phyloP scores from a whole-genome alignment of 2,888 invertebrate species.

The Ophion costatus region DNA sequence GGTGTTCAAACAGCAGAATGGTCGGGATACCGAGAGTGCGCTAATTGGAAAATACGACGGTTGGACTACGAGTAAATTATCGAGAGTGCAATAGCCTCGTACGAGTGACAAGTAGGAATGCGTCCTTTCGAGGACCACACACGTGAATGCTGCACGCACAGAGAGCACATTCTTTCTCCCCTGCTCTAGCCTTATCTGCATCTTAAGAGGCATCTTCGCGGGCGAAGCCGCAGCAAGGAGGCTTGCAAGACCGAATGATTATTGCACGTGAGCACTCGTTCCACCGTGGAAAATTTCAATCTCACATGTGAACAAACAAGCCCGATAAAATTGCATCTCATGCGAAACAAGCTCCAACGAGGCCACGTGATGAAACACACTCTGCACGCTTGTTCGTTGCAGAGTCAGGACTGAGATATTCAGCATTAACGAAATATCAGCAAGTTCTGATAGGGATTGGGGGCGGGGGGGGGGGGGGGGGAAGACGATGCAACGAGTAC shows the following conservation, averaged over 20 bases:
- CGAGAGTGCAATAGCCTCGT: neutral
- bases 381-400: slow-evolving; percentile 15
- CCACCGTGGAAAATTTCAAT: slow-evolving; percentile 15
- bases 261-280: slow-evolving; percentile 29
- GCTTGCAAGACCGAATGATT: slow-evolving; percentile 32
- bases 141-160: slow-evolving; percentile 8
- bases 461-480: neutral
- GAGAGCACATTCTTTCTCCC: slow-evolving; percentile 13
- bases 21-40: slow-evolving; percentile 21
- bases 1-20: neutral
- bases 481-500: neutral
- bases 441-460: neutral
- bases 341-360: neutral
- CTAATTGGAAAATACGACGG: slow-evolving; percentile 52
- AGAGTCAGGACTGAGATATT: neutral
- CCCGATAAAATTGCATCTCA: slow-evolving; percentile 38
- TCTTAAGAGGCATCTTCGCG: slow-evolving; percentile 25
- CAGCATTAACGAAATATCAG: neutral
- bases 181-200: slow-evolving; percentile 13
- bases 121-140: slow-evolving; percentile 30
- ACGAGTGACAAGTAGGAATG: slow-evolving; percentile 27
- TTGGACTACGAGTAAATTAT: slow-evolving; percentile 33
- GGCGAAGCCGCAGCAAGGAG: neutral
- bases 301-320: slow-evolving; percentile 30
- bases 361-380: neutral